Evolutionary conservation across 2,797 vertebrate species (phyloP), one percentile per base, ranked within the genome.

Genomic region (Gorsachius magnificus): DNA sequence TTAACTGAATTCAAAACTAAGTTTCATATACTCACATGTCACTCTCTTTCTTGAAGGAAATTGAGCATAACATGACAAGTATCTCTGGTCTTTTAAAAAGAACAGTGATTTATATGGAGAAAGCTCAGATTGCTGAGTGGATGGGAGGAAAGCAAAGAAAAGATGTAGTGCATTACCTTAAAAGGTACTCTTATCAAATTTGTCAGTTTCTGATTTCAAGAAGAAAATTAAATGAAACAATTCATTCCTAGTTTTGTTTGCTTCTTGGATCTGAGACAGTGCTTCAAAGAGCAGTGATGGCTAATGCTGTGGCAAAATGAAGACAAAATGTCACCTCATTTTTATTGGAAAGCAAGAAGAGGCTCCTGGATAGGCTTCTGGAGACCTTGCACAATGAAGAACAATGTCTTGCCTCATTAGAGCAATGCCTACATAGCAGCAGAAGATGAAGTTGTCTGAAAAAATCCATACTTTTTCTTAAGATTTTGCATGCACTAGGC

Each of bases 101-200:
- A 96, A 92, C 65, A 58, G 63, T 93, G 70, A 97, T 95, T 96
- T 97, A 93, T 82, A 91, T 36, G 43, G 68, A 96, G 57, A 87
- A 87, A 97, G 76, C 66, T 86, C 89, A 97, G 94, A 95, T 29
- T 95, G 94, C 94, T 96, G 90, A 96, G 68, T 94, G 25, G 38
- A 95, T 92, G 46, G 43, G 79, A 95, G 31, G 6, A 19, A 93
- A 16, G 41, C 41, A 65, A 90, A 93, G 2, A 65, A 68, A 95
- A 95, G 83, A 96, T 72, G 60, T 64, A 96, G 95, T 95, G 81
- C 6, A 17, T 95, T 86, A 82, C 66, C 76, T 90, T 75, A 93
- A 95, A 97, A 91, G 60, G 41, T 71, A 93, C 91, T 93, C 69
- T 80, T 93, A 94, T 54, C 45, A 61, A 91, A 94, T 93, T 83